These are phyloP conservation scores for Macrotrachela quadricornifera DNA, from an alignment of 1,140 invertebrate genomes.

Conservation along the genomic window DNA sequence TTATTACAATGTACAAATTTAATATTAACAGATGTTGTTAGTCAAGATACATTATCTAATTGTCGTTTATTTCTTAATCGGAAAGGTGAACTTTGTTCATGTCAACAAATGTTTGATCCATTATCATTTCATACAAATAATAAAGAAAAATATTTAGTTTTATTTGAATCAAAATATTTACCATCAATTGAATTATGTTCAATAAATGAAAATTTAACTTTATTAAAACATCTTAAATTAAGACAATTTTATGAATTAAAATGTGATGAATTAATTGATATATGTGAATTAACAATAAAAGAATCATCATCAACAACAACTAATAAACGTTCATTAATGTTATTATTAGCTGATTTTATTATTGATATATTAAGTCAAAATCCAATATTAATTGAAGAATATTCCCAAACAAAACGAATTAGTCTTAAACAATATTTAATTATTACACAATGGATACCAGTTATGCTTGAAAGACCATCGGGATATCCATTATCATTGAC, in stretches of 20 bases:
- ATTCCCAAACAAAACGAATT: conserved; percentile 4
- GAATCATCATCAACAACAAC: neutral
- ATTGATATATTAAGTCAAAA: neutral
- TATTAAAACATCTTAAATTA: neutral
- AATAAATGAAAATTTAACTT: neutral
- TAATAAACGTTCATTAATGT: neutral
- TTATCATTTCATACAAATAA: neutral
- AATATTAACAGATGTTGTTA: neutral
- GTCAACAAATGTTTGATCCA: conserved; percentile 5
- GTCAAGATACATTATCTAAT: neutral
- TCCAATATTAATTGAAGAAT: neutral
- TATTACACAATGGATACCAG: conserved; percentile 1
- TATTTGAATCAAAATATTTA: conserved; percentile 1
- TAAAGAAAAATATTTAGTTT: neutral
- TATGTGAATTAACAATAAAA: neutral
- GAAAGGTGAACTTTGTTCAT: conserved; percentile 1
- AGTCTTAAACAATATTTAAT: conserved; percentile 1
- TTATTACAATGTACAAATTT: neutral
- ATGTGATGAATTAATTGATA: neutral
- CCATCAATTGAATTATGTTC: neutral
- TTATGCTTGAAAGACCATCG: neutral
- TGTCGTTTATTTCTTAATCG: conserved; percentile 2
- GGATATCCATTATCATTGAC: conserved; percentile 2
- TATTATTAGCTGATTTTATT: neutral
- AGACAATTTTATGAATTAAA: neutral